Evolutionary conservation across 2,888 invertebrate species (phyloP).

Genomic region (Metellina segmentata): DNA sequence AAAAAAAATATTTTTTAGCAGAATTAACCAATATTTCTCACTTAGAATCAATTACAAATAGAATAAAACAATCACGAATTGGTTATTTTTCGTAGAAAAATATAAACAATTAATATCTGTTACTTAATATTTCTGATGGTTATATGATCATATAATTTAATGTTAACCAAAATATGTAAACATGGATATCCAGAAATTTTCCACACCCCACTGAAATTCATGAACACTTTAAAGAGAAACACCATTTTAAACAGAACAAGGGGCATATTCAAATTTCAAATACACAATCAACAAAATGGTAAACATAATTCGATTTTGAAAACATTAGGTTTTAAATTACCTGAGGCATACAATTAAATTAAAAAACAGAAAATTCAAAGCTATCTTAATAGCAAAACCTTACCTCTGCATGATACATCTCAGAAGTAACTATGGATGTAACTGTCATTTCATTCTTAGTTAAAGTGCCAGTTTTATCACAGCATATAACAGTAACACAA

Average conservation of each 20-base stretch:
- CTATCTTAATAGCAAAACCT: conserved; percentile 56
- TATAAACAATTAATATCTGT: no score
- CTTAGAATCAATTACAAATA: no score
- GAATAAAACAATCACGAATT: no score
- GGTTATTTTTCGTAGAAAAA: no score
- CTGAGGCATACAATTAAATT: not conserved
- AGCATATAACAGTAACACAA: conserved; percentile 94
- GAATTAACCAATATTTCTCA: no score
- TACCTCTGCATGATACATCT: conserved; percentile 88
- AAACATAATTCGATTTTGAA: not conserved
- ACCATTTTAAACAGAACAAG: not conserved
- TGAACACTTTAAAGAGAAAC: not conserved
- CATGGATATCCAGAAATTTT: no score
- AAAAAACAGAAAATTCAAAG: not conserved
- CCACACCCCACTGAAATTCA: not conserved
- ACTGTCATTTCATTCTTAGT: conserved; percentile 99
- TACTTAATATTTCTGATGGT: no score
- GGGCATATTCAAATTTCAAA: not conserved
- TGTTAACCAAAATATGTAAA: no score
- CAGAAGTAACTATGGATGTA: conserved; percentile 94
- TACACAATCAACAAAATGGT: not conserved
- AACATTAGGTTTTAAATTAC: not conserved
- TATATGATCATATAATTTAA: no score
- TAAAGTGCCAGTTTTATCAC: conserved; percentile 98
- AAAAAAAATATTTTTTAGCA: no score